phyloP scores from a whole-genome alignment of 1,140 invertebrate genomes.

The Atta colombica region DNA sequence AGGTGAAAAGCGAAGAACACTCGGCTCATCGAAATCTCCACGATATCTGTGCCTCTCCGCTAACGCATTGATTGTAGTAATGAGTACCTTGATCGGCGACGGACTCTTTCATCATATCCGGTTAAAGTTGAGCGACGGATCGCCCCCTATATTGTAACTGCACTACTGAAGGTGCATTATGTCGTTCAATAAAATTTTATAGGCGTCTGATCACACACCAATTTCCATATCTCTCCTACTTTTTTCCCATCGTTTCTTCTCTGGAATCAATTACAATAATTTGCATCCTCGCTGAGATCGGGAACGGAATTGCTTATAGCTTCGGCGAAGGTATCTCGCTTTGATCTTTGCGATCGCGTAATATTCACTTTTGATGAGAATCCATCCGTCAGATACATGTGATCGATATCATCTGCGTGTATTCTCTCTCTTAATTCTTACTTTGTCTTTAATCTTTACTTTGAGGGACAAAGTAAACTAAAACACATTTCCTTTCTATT shows the following conservation, averaged over 20 bases:
- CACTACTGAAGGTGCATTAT: conserved; percentile 55
- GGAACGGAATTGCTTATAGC: conserved; percentile 57
- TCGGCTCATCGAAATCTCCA: conserved; percentile 35
- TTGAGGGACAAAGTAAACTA: not conserved
- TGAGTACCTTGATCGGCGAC: conserved; percentile 47
- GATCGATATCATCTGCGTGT: not conserved
- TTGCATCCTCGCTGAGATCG: conserved; percentile 57
- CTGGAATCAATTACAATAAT: conserved; percentile 60
- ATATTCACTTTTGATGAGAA: conserved; percentile 15
- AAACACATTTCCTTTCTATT: conserved; percentile 20
- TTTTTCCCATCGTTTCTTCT: conserved; percentile 31
- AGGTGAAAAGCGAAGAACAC: conserved; percentile 28
- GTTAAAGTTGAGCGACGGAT: conserved; percentile 37
- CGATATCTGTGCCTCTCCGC: conserved; percentile 10
- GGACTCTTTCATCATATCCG: conserved; percentile 44
- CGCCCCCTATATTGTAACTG: conserved; percentile 29
- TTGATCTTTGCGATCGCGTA: conserved; percentile 37
- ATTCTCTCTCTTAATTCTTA: not conserved
- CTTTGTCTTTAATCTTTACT: not conserved
- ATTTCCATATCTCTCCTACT: conserved; percentile 37
- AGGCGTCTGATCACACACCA: conserved; percentile 38
- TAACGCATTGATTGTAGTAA: conserved; percentile 45
- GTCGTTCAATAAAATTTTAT: conserved; percentile 68
- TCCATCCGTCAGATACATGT: conserved; percentile 1
- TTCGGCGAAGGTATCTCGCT: conserved; percentile 54